Base-by-base conservation (phyloP, 2,888 invertebrate species). In the Girardia tigrina region DNA sequence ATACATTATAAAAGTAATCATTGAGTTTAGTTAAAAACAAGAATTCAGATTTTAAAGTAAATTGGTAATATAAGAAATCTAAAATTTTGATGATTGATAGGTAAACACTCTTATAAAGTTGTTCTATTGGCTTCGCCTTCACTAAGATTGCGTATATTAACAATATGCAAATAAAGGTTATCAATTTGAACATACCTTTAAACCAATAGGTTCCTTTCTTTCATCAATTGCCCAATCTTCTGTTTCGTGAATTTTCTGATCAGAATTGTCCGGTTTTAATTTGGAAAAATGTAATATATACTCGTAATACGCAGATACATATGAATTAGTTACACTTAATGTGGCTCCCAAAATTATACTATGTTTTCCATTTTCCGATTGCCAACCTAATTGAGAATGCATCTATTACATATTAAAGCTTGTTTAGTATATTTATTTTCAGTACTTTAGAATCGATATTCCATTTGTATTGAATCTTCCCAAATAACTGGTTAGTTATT, bases 291-390 rank as follows among this genome's bases (percentile, higher is more conserved):
- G n/a, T 23, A 4, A 16, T 20, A 56, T 56, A 56, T 56, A 56
- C n/a, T 56, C 56, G 23, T 56, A 56, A 56, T 56, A 56, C n/a
- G 56, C 56, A 6, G 56, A 56, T n/a, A 56, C 6, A 56, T 56
- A 56, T n/a, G 56, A 56, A 56, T 56, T 56, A 16, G 6, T n/a
- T 23, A n/a, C n/a, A 16, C 56, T 56, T 20, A 56, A n/a, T 20
- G n/a, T 56, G 4, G 56, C 56, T 12, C 20, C 56, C 56, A 56
- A 4, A 56, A 20, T 20, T 56, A 56, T 12, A 56, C 56, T 16
- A 23, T 56, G 56, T 20, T 56, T 56, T 20, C 56, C 56, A 56
- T 16, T 56, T n/a, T 20, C n/a, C 4, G 56, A 4, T n/a, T 56
- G 56, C 56, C 56, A 56, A 20, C 8, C 56, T 6, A 56, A 20